These are phyloP conservation scores for Pseudochirops cupreus DNA, from an alignment of 2,797 vertebrate species.

Conservation along the genomic window DNA sequence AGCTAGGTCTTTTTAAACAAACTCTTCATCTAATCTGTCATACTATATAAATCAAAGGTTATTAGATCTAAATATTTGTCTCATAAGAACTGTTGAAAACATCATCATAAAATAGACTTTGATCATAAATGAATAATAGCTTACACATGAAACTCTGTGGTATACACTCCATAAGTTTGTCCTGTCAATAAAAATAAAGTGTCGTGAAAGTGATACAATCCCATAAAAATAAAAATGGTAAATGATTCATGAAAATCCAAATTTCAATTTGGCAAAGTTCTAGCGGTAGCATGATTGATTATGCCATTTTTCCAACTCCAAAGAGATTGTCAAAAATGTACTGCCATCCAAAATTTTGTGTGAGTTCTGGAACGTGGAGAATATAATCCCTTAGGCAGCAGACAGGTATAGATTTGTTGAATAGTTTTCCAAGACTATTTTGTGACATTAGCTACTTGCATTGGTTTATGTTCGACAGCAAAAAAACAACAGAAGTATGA, in stretches of 20 bases:
- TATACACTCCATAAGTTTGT: neutral
- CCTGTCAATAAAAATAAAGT: neutral
- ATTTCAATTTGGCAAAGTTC: neutral
- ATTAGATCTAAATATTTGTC: neutral
- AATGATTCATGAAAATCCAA: neutral
- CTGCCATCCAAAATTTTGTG: conserved; percentile 50
- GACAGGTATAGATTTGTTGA: neutral
- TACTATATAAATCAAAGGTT: neutral
- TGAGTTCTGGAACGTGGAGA: conserved; percentile 60
- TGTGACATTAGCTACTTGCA: conserved; percentile 57
- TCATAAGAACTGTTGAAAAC: neutral
- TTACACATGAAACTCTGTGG: neutral
- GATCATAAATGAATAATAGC: neutral
- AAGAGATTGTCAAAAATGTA: conserved; percentile 41
- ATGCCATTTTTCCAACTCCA: neutral
- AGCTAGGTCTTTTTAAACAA: neutral
- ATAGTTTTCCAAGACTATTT: conserved; percentile 63
- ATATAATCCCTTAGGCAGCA: conserved; percentile 27
- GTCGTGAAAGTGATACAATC: neutral
- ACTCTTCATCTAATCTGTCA: neutral
- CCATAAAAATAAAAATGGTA: neutral
- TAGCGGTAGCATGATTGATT: neutral
- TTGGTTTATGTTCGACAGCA: conserved; percentile 61
- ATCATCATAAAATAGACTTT: neutral
- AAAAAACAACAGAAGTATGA: conserved; percentile 62